A percentile compares a stretch with the other conserved stretches of the same genome.
These are phyloP conservation scores for Onthophagus taurus DNA, from an alignment of 1,140 invertebrate species.

Conservation along the genomic window DNA sequence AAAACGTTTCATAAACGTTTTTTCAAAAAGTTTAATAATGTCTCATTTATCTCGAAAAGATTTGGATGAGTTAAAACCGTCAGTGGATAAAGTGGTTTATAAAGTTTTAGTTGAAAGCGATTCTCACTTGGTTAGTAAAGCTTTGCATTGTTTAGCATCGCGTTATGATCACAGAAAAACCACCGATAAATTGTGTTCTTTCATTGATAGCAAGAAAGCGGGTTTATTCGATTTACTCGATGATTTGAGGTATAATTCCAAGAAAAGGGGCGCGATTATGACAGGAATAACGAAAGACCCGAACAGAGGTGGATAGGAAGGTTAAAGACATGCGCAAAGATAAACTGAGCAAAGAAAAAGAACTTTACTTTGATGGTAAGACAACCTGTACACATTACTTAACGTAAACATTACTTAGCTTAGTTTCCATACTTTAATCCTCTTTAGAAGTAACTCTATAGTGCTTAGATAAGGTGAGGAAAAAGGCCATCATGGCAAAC, in stretches of 20 bases:
- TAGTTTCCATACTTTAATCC: no score
- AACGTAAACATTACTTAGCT: no score
- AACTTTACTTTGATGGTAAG: neutral
- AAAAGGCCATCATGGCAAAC: no score
- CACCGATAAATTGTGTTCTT: slow-evolving; percentile 63
- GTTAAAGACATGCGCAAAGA: slow-evolving; percentile 74
- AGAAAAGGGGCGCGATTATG: slow-evolving; percentile 50
- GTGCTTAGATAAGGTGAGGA: no score
- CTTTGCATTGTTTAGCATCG: slow-evolving; percentile 43
- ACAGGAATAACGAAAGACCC: slow-evolving; percentile 24
- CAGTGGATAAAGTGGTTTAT: slow-evolving; percentile 67
- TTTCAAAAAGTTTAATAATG: no score
- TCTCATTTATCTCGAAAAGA: slow-evolving; percentile 62
- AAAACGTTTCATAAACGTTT: no score
- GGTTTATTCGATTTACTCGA: slow-evolving; percentile 60
- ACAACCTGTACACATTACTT: slow-evolving; percentile 24
- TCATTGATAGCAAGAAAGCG: slow-evolving; percentile 71
- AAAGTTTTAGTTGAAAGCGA: slow-evolving; percentile 72
- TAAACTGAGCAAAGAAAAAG: slow-evolving; percentile 83
- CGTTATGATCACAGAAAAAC: slow-evolving; percentile 78
- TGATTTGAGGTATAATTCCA: slow-evolving; percentile 47
- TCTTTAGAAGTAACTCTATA: no score
- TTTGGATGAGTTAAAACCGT: slow-evolving; percentile 65
- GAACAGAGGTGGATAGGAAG: slow-evolving; percentile 34
- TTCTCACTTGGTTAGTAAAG: slow-evolving; percentile 65